These are phyloP conservation scores for Hucho hucho DNA, from an alignment of 2,113 vertebrate genomes.

Conservation along the genomic window DNA sequence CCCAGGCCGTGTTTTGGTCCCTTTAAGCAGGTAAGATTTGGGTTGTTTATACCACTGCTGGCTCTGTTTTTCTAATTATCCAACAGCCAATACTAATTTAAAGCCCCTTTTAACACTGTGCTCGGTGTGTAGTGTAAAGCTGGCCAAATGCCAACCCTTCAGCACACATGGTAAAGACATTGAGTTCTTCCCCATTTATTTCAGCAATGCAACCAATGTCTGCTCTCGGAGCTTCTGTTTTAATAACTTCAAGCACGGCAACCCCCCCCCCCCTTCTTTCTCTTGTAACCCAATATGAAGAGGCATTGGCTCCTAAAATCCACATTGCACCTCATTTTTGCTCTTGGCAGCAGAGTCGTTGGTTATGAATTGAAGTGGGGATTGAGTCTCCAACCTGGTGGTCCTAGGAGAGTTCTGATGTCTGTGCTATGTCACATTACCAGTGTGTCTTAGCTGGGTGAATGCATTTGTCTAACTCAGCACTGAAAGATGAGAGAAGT, in stretches of 20 bases:
- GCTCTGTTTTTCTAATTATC: slow-evolving; percentile 61
- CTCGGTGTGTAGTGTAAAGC: slow-evolving; percentile 40
- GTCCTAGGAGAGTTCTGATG: slow-evolving; percentile 28
- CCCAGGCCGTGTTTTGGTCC: slow-evolving; percentile 18
- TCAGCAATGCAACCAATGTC: slow-evolving; percentile 40
- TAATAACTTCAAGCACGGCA: slow-evolving; percentile 60
- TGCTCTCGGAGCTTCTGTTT: slow-evolving; percentile 67
- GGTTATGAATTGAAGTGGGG: slow-evolving; percentile 39
- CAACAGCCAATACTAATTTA: slow-evolving; percentile 49
- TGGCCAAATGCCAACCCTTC: slow-evolving; percentile 56
- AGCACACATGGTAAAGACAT: slow-evolving; percentile 68
- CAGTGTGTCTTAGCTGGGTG: slow-evolving; percentile 28
- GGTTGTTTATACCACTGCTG: slow-evolving; percentile 53
- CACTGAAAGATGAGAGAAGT: slow-evolving; percentile 16
- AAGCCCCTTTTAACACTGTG: slow-evolving; percentile 46
- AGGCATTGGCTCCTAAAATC: slow-evolving; percentile 50
- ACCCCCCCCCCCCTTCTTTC: slow-evolving; percentile 44
- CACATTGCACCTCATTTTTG: slow-evolving; percentile 53
- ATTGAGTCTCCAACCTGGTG: slow-evolving; percentile 18
- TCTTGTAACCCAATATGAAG: slow-evolving; percentile 60
- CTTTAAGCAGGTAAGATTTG: slow-evolving; percentile 35
- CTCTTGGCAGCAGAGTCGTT: slow-evolving; percentile 40
- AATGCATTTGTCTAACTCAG: slow-evolving; percentile 22
- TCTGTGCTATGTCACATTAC: slow-evolving; percentile 38
- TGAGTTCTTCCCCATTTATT: slow-evolving; percentile 52